These are phyloP conservation scores for Pterocles orientalis DNA, from an alignment of 2,113 vertebrate species.

Conservation along the genomic window DNA sequence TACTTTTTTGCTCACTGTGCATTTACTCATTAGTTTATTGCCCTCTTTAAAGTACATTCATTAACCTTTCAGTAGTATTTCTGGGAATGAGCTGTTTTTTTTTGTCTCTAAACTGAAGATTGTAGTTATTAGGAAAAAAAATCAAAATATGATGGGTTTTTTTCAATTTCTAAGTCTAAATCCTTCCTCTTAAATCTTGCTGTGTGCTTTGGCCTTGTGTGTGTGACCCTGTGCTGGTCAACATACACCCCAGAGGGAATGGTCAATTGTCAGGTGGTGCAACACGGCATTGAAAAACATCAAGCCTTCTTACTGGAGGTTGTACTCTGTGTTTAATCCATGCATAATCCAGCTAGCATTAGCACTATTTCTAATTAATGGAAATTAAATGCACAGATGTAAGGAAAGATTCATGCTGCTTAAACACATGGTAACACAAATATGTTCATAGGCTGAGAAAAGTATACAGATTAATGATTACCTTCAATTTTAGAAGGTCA, in stretches of 20 bases:
- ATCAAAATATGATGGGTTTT: neutral
- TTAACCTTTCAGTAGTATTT: neutral
- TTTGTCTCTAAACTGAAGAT: neutral
- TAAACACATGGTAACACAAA: constrained; percentile 18
- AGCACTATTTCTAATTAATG: constrained; percentile 56
- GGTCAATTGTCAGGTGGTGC: neutral
- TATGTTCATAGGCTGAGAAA: neutral
- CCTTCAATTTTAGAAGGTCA: neutral
- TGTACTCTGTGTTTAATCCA: constrained; percentile 20
- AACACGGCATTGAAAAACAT: neutral
- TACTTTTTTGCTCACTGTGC: constrained; percentile 28
- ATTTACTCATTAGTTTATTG: constrained; percentile 24
- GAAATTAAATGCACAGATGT: constrained; percentile 59
- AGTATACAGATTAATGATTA: neutral
- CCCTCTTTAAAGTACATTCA: neutral
- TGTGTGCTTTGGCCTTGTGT: neutral
- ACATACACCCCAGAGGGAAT: neutral
- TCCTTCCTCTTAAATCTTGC: neutral
- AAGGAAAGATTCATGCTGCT: constrained; percentile 32
- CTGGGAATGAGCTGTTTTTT: neutral
- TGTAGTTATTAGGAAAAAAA: neutral
- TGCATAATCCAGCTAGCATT: constrained; percentile 44
- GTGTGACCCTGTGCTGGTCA: neutral
- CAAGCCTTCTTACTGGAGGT: neutral
- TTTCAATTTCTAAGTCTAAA: neutral